Evolutionary conservation across 92 coral and sea anemone species (phyloP), one percentile per base, ranked within the genome.

Genomic region (Epizoanthus fatuus): DNA sequence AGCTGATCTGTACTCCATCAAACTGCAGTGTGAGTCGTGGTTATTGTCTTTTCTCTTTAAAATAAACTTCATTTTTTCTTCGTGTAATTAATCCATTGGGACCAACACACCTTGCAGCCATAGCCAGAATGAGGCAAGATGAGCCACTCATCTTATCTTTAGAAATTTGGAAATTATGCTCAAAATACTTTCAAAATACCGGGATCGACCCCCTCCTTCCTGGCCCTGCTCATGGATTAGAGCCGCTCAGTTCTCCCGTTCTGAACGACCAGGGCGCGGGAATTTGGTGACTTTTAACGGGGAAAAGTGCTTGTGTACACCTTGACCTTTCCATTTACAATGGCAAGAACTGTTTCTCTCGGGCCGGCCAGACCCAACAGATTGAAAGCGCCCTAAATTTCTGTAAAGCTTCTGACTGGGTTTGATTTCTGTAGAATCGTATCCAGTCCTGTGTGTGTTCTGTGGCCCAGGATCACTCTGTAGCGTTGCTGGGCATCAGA

Each of bases 391-490:
- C 14, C 10, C 56, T 37, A 13, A 3, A 60, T 3, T 20, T 13
- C 16, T 32, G 7, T 67, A 0, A 54, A 20, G 47, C 2, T 54
- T 49, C 10, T 1, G 1, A 19, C 13, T 7, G 29, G 40, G 7
- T 63, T 53, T 55, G 47, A 9, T 83, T 68, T 5, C 63, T 89
- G 45, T 64, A 96, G 99, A 93, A 57, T 66, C 99, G 99, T 40
- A 91, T 97, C 53, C 99, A 95, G 83, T 53, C 87, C 84, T 97
- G 99, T 37, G 85, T 97, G 16, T 97, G 99, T 60, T 89, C 99
- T 29, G 98, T 95, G 9, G 99, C 99, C 84, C 91, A 91, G 78
- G 99, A 97, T 86, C 98, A 97, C 83, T 97, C 99, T 11, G 99
- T 97, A 4, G 98, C 99, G 2, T 74, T 97, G 65, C 90, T 97